Base-by-base conservation (phyloP, 2,797 vertebrate genomes). In the Neopelma chrysocephalum region DNA sequence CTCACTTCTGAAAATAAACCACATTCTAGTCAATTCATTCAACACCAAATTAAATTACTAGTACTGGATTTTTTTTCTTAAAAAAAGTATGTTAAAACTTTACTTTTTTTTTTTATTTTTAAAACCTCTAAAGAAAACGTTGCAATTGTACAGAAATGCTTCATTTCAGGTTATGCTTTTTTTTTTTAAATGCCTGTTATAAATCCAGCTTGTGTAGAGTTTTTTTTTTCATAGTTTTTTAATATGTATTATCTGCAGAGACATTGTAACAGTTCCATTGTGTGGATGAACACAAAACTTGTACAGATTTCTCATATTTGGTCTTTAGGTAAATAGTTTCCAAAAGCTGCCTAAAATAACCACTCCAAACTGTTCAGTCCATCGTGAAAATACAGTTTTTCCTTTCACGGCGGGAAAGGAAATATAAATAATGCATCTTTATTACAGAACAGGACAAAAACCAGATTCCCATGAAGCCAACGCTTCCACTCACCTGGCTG, bases 371-470 rank as follows among this genome's bases (percentile, higher is more conserved):
- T 87, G 90, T 97, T 98, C 97, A 98, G 97, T 97, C 96, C 97
- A 95, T 93, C 94, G 76, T 95, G 97, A 97, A 97, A 97, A 97
- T 97, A 98, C 97, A 97, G 95, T 90, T 50, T 95, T 94, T 96
- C 90, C 96, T 95, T 91, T 94, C 87, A 0, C 71, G 97, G 94
- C 21, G 43, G 42, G 97, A 97, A 98, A 98, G 97, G 97, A 98
- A 96, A 97, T 97, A 98, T 98, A 98, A 98, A 98, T 98, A 98
- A 98, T 62, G 96, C 97, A 97, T 97, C 94, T 84, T 96, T 97
- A 94, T 95, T 96, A 97, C 96, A 97, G 95, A 93, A 93, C 87
- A 90, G 88, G 88, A 95, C 90, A 95, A 58, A 90, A 94, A 85
- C 76, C 94, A 93, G 92, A 64, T 87, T 91, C 81, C 94, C 75